Percentiles rank a stretch among this genome's conserved stretches.
Evolutionary conservation across 2,888 invertebrate species (phyloP).

Genomic region (Plebejus argus): DNA sequence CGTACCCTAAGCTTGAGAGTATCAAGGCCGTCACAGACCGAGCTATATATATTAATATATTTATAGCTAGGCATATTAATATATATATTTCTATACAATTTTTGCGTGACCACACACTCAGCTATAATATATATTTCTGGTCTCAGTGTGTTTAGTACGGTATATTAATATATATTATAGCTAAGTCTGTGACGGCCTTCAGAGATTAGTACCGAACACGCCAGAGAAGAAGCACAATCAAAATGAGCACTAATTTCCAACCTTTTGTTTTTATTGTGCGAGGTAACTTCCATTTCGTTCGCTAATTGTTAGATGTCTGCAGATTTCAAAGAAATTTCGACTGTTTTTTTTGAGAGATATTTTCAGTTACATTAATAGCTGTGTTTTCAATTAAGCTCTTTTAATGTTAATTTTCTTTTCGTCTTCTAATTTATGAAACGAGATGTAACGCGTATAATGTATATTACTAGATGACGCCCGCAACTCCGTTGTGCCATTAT

Average conservation of each 20-base stretch:
- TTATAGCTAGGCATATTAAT: no score
- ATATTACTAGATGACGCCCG: no score
- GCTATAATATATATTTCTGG: no score
- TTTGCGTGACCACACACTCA: no score
- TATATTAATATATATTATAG: no score
- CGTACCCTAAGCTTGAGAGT: no score
- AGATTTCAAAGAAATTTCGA: not conserved
- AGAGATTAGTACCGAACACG: not conserved
- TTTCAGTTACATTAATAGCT: not conserved
- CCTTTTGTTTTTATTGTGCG: conserved; percentile 4
- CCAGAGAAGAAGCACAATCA: not conserved
- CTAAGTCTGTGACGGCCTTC: no score
- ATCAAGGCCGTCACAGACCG: no score
- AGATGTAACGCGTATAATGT: not conserved
- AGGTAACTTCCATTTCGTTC: not conserved
- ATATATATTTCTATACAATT: no score
- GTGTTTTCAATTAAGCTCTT: not conserved
- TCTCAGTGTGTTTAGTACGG: no score
- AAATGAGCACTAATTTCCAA: not conserved
- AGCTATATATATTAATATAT: no score
- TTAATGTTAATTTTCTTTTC: not conserved
- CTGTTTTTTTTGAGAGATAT: not conserved
- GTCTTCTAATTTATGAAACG: not conserved
- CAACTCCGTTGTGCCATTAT: no score
- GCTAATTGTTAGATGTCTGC: not conserved